Base-by-base conservation (phyloP, 2,113 vertebrate genomes). In the Centropus bengalensis region DNA sequence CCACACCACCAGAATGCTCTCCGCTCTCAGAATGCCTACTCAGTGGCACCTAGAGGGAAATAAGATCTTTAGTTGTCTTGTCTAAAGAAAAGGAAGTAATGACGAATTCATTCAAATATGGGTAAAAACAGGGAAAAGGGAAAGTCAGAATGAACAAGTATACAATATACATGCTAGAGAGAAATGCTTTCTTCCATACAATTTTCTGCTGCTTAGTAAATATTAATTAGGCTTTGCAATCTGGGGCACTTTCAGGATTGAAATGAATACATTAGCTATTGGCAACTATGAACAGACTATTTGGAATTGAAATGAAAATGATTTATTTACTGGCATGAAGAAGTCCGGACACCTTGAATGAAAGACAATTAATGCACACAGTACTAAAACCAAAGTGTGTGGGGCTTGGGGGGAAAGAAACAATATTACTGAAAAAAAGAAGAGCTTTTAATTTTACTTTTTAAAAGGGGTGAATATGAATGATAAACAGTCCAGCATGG, bases 161-260 rank as follows among this genome's bases (percentile, higher is more conserved):
- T 14, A 17, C 28, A 17, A 75, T 89, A 45, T 10, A 59, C 2
- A 10, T 49, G 60, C 36, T 33, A 40, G 58, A 82, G 38, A 82
- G 32, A 93, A 58, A 83, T 67, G 28, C 28, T 52, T 91, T 79
- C 56, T 76, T 67, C 56, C 21, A 32, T 11, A 32, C 12, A 47
- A 8, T 79, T 88, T 96, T 92, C 44, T 86, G 33, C 32, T 86
- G 22, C 60, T 86, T 66, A 78, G 52, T 92, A 91, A 91, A 95
- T 89, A 73, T 82, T 86, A 84, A 94, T 93, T 88, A 80, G n/a
- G 32, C 82, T 93, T 93, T 91, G 33, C 79, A 76, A 45, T 76
- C 49, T 85, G 54, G 6, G 36, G 20, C 19, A 27, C 22, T 82
- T 91, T 85, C 59, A 89, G 70, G 36, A 82, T 76, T 77, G 24